Percentiles rank a stretch among this genome's conserved stretches.
These are phyloP conservation scores for Formica exsecta DNA, from an alignment of 1,140 invertebrate species.

Conservation along the genomic window DNA sequence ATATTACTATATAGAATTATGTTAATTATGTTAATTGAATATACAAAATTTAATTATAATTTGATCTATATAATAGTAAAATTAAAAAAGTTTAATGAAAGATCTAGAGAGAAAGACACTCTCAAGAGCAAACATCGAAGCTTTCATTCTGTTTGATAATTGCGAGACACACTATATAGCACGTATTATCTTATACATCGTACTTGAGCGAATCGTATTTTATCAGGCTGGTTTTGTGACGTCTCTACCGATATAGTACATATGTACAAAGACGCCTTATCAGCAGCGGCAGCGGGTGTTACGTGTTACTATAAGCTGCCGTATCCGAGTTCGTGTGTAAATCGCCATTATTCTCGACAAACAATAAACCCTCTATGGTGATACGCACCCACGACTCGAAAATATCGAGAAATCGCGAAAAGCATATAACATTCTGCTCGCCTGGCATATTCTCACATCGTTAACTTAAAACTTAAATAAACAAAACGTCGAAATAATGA, in stretches of 20 bases:
- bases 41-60: background rate
- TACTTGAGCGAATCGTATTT: conserved; percentile 59
- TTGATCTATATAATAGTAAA: background rate
- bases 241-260: conserved; percentile 65
- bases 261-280: conserved; percentile 68
- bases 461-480: conserved; percentile 8
- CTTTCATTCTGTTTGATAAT: conserved; percentile 32
- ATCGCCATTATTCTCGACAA: conserved; percentile 57
- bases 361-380: conserved; percentile 26
- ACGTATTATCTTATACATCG: conserved; percentile 54
- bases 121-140: background rate
- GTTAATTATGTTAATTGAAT: background rate
- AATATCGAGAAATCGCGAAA: conserved; percentile 31
- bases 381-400: background rate
- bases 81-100: background rate
- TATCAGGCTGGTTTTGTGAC: conserved; percentile 66
- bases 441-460: background rate
- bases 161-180: conserved; percentile 32
- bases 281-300: conserved; percentile 66
- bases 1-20: background rate
- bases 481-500: background rate
- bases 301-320: conserved; percentile 67
- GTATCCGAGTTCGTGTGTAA: conserved; percentile 53
- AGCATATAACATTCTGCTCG: background rate
- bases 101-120: background rate